Percentiles rank a stretch among this genome's conserved stretches.
phyloP scores from a whole-genome alignment of 1,140 invertebrate genomes.

The Leptinotarsa texana region DNA sequence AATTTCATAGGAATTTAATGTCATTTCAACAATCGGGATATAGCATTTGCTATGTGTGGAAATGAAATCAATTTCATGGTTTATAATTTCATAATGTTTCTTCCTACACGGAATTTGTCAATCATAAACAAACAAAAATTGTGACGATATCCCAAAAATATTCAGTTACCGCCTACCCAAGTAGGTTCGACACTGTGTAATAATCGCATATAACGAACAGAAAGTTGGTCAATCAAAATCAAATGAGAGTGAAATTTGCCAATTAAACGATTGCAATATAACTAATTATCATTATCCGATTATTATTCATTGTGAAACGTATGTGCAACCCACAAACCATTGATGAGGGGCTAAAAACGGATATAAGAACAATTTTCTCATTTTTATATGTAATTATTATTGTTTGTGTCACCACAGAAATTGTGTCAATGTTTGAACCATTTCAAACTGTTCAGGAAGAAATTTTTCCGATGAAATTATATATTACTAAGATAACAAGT shows the following conservation, averaged over 20 bases:
- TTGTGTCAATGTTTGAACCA: too few relatives aligned
- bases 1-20: neutral
- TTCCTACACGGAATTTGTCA: neutral
- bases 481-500: too few relatives aligned
- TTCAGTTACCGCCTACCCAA: neutral
- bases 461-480: too few relatives aligned
- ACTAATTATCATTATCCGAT: neutral
- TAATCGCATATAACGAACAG: neutral
- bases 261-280: neutral
- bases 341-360: too few relatives aligned
- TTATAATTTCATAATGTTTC: neutral
- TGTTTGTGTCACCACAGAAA: too few relatives aligned
- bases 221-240: neutral
- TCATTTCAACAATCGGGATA: neutral
- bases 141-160: neutral
- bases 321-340: too few relatives aligned
- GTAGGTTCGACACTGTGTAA: neutral
- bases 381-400: too few relatives aligned
- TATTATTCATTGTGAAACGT: neutral
- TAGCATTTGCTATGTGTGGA: too few relatives aligned
- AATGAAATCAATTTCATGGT: neutral
- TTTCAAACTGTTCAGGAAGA: too few relatives aligned
- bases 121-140: neutral
- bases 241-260: conserved; percentile 6
- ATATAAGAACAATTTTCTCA: too few relatives aligned